Evolutionary conservation across 2,888 invertebrate genomes (phyloP).

Genomic region (Cantharis rufa): DNA sequence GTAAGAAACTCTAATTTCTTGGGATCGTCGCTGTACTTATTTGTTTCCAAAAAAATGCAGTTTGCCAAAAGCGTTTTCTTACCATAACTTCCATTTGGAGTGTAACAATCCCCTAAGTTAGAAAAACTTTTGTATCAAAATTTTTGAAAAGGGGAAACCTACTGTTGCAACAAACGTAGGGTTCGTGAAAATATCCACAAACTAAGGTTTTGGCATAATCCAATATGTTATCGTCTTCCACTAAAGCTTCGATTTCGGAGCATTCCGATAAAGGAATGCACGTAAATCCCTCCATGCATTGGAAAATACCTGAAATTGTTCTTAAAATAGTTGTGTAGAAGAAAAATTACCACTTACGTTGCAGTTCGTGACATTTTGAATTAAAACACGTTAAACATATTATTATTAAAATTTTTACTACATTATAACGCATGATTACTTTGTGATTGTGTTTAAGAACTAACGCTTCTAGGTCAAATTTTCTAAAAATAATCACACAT

Average conservation of each 20-base stretch:
- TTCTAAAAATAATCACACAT: neutral
- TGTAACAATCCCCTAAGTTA: conserved; percentile 13
- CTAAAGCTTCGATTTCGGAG: conserved; percentile 1
- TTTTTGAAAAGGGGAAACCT: conserved; percentile 1
- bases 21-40: neutral
- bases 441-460: neutral
- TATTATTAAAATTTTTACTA: neutral
- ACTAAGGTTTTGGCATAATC: conserved; percentile 5
- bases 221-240: neutral
- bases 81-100: conserved; percentile 20
- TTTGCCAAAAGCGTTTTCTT: neutral
- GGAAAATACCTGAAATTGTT: neutral
- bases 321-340: neutral
- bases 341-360: neutral
- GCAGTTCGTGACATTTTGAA: neutral
- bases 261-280: conserved; percentile 22
- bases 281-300: neutral
- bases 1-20: conserved; percentile 8
- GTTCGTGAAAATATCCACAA: conserved; percentile 23
- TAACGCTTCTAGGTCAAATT: neutral
- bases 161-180: conserved; percentile 21
- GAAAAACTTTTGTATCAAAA: neutral
- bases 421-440: neutral
- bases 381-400: neutral
- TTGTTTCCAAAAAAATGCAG: conserved; percentile 3